Evolutionary conservation across 1,140 invertebrate genomes (phyloP).

Genomic region (Meloidogyne hapla): DNA sequence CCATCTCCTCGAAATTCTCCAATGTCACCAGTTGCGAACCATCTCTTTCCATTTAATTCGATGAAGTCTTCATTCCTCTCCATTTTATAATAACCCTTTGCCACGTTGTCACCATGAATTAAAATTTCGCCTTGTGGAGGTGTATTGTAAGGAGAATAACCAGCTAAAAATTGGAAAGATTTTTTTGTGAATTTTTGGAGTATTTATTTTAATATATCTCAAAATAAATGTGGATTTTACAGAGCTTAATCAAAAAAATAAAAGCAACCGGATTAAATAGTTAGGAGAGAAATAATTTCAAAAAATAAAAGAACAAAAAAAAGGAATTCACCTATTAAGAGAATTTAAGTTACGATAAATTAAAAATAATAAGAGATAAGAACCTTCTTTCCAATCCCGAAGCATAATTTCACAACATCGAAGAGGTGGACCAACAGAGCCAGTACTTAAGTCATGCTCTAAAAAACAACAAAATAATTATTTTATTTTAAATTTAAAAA

Average conservation of each 20-base stretch:
- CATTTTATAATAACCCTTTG: constrained; percentile 89
- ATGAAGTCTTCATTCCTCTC: constrained; percentile 84
- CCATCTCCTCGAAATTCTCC: constrained; percentile 88
- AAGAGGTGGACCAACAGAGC: constrained; percentile 84
- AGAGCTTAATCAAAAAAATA: background rate
- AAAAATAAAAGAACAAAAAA: too few relatives aligned
- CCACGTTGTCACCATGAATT: constrained; percentile 84
- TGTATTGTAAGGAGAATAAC: constrained; percentile 83
- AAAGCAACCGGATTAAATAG: too few relatives aligned
- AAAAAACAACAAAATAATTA: constrained; percentile 18
- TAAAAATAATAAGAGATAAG: background rate
- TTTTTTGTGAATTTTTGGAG: background rate
- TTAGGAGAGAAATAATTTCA: too few relatives aligned
- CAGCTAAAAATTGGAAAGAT: constrained; percentile 53
- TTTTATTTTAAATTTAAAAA: background rate
- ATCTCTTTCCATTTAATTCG: constrained; percentile 76
- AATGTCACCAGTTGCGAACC: constrained; percentile 95
- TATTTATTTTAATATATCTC: too few relatives aligned
- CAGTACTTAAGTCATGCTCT: constrained; percentile 73
- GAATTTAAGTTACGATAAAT: too few relatives aligned
- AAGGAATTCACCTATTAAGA: too few relatives aligned
- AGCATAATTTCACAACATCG: constrained; percentile 81
- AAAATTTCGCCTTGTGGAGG: constrained; percentile 89
- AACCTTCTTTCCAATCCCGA: constrained; percentile 89
- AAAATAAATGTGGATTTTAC: background rate